Evolutionary conservation across 2,888 invertebrate species (phyloP), one percentile per base, ranked within the genome.

Genomic region (Rugalucina vietnamica): DNA sequence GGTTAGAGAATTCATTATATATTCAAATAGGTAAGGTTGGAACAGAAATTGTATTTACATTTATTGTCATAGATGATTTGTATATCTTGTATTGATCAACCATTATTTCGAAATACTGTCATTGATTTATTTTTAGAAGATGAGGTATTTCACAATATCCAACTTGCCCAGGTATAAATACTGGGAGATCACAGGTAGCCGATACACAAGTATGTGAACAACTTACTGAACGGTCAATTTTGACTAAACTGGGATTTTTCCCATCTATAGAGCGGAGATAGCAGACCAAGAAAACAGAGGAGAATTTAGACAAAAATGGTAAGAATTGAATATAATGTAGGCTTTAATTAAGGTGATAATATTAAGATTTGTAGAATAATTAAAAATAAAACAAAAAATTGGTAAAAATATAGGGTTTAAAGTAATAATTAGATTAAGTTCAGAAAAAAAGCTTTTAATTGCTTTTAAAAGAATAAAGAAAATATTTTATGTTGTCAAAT

Each of bases 171-270:
- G 27, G 75, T 76, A 76, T 65, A 65, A 29, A 65, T 34, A 65
- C 32, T 50, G 24, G 65, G 32, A 3, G 29, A 0, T 24, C 2
- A 29, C 4, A 10, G 24, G 39, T 39, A 5, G 18, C 12, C 72
- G 72, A 8, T 54, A 79, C 84, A 85, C 84, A 85, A 81, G 43
- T 54, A 85, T 85, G 84, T 85, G 84, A 85, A 69, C 76, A 72
- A 65, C 76, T 49, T 54, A 49, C 65, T n/a, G 49, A 57, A 65
- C 81, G 54, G 24, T 34, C 8, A 37, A 32, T 39, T 36, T 60
- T 75, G 43, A 34, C 27, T 21, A 36, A 65, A n/a, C 24, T n/a
- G 69, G 81, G 81, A 65, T 82, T 43, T 60, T 65, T 77, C 65
- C 65, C 73, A 39, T 70, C 32, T 24, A 57, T 54, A 32, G 24